Evolutionary conservation across 2,113 vertebrate species (phyloP).

Genomic region (Miniopterus natalensis): DNA sequence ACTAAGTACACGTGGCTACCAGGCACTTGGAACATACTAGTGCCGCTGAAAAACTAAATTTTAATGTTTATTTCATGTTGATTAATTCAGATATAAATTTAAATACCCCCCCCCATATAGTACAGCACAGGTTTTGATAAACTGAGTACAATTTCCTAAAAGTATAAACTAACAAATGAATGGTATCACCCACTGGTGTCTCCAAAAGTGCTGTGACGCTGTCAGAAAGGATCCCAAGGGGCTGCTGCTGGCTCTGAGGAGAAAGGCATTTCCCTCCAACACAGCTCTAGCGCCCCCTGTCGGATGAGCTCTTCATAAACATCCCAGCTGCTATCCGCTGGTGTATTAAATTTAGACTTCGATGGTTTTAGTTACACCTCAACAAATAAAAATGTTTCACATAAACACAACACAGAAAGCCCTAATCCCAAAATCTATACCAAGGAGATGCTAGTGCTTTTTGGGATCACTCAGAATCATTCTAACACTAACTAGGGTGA

Average conservation of each 20-base stretch:
- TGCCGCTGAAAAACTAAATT: not conserved
- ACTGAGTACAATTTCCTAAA: not conserved
- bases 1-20: fast-evolving
- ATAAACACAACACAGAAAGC: not conserved
- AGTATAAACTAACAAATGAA: not conserved
- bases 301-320: not conserved
- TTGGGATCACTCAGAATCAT: not conserved
- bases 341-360: not conserved
- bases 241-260: not conserved
- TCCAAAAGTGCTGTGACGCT: not conserved
- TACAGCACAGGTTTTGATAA: not conserved
- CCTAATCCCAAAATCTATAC: not conserved
- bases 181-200: not conserved
- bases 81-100: constrained; percentile 8
- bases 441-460: not conserved
- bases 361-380: not conserved
- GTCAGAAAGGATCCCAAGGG: too few relatives aligned
- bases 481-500: too few relatives aligned
- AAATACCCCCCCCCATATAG: not conserved
- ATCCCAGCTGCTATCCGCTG: not conserved
- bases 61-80: not conserved
- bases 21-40: not conserved
- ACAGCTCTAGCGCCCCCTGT: not conserved
- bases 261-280: not conserved
- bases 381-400: constrained; percentile 26